Evolutionary conservation across 2,888 invertebrate genomes (phyloP), one percentile per base, ranked within the genome.

Genomic region (Prosapia bicincta): DNA sequence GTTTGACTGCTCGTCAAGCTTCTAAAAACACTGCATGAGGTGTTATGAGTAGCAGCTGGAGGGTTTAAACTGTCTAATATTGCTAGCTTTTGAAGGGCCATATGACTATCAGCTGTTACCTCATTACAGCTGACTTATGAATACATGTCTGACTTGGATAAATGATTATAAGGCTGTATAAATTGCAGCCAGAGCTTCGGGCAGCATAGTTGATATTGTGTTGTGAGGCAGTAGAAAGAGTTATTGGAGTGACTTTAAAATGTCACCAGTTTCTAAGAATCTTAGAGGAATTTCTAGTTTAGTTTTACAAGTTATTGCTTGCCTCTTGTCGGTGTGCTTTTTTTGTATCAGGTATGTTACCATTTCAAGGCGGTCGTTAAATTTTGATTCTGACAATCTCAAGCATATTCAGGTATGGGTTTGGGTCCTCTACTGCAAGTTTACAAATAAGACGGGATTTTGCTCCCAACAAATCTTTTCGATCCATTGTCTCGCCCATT

Each of bases 401-500:
- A n/a, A 66, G 66, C 66, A 66, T 25, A 66, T 66, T 66, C 25
- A 66, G 66, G 20, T 66, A 66, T 20, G 66, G 20, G 15, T 26
- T 66, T 66, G 66, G 66, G 66, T 66, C 38, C 15, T 38, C 6
- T 38, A 15, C 9, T 38, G 38, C 38, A 13, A 38, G 38, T 15
- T 38, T 15, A 38, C 38, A 38, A 38, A 38, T 38, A 38, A 38
- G 38, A 38, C 38, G 38, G 9, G 38, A 38, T 38, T 9, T 13
- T 38, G 38, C 38, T 38, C 38, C 7, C 7, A 38, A 38, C 15
- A 65, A n/a, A 65, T 71, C 66, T 65, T 71, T 71, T 65, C 20
- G 54, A 71, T 71, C 71, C 71, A 71, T 26, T 54, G 66, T 38
- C 71, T 71, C 54, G 65, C 71, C 65, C 71, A 71, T 71, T 71